phyloP scores from a whole-genome alignment of 2,797 vertebrate genomes.

The Erpetoichthys calabaricus region DNA sequence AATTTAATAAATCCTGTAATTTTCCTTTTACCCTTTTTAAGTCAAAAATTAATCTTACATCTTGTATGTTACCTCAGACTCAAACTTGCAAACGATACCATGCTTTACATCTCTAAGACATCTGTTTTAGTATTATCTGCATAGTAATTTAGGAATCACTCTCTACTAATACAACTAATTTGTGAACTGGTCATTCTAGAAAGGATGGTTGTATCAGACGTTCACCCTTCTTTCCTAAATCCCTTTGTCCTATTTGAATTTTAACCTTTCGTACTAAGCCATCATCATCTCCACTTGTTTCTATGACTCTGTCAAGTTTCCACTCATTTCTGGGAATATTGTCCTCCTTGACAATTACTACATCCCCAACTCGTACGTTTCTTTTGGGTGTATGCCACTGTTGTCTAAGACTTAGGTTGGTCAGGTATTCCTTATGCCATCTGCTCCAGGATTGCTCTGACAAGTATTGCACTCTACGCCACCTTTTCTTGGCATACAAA shows the following conservation, averaged over 20 bases:
- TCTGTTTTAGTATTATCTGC: no score
- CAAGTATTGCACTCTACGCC: conserved; percentile 10
- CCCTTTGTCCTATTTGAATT: conserved; percentile 11
- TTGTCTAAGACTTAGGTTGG: conserved; percentile 10
- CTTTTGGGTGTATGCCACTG: conserved; percentile 4
- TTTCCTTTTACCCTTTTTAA: no score
- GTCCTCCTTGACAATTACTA: conserved; percentile 15
- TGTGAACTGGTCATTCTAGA: conserved; percentile 17
- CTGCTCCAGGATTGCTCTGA: conserved; percentile 13
- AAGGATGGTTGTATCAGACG: conserved; percentile 7
- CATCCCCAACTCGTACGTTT: no score
- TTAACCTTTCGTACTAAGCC: conserved; percentile 10
- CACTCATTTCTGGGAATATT: conserved; percentile 11
- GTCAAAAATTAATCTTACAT: no score
- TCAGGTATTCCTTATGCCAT: conserved; percentile 15
- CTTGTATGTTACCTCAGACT: no score
- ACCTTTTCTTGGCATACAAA: conserved; percentile 12
- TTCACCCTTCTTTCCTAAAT: conserved; percentile 15
- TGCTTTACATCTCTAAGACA: no score
- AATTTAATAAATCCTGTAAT: no score
- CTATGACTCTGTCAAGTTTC: conserved; percentile 16
- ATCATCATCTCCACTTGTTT: conserved; percentile 12
- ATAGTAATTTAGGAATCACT: no score
- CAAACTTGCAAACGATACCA: no score
- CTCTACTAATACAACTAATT: conserved; percentile 14